Percentiles rank a stretch among this genome's conserved stretches.
These are phyloP conservation scores for Chrysotoxum bicinctum DNA, from an alignment of 2,888 invertebrate genomes.

Conservation along the genomic window DNA sequence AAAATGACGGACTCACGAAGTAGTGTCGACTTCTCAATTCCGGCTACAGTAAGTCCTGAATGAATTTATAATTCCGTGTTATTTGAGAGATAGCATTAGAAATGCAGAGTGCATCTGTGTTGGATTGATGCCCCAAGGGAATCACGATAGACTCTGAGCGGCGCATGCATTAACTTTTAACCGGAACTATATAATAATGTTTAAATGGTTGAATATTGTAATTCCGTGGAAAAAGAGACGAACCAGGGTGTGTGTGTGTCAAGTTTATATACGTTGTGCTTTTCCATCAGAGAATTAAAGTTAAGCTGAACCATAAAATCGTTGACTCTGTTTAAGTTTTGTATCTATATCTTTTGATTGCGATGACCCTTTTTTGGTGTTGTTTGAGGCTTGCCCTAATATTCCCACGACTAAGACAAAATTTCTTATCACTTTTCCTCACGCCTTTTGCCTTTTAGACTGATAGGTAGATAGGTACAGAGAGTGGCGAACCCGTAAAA, in stretches of 20 bases:
- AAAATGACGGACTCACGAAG: slow-evolving; percentile 52
- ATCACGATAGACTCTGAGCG: slow-evolving; percentile 48
- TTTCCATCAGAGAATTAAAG: slow-evolving; percentile 33
- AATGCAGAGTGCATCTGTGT: slow-evolving; percentile 67
- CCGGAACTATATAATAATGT: slow-evolving; percentile 11
- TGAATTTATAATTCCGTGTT: slow-evolving; percentile 67
- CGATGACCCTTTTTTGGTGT: slow-evolving; percentile 27
- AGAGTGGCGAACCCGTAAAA: slow-evolving; percentile 31
- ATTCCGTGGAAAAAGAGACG: not conserved
- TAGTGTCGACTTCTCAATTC: slow-evolving; percentile 50
- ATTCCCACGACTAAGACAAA: slow-evolving; percentile 15
- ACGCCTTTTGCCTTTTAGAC: not conserved
- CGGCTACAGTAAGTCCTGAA: slow-evolving; percentile 52
- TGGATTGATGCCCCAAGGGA: slow-evolving; percentile 43
- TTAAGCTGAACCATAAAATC: slow-evolving; percentile 37
- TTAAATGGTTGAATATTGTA: slow-evolving; percentile 11
- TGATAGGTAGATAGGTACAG: not conserved
- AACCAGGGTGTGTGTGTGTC: not conserved
- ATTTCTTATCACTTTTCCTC: slow-evolving; percentile 44
- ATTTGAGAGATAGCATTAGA: slow-evolving; percentile 62
- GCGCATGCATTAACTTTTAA: slow-evolving; percentile 53
- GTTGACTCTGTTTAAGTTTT: slow-evolving; percentile 36
- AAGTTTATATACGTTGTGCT: not conserved
- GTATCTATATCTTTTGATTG: slow-evolving; percentile 6
- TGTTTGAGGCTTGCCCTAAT: not conserved